These are phyloP conservation scores for Erannis defoliaria DNA, from an alignment of 2,888 invertebrate species.

Conservation along the genomic window DNA sequence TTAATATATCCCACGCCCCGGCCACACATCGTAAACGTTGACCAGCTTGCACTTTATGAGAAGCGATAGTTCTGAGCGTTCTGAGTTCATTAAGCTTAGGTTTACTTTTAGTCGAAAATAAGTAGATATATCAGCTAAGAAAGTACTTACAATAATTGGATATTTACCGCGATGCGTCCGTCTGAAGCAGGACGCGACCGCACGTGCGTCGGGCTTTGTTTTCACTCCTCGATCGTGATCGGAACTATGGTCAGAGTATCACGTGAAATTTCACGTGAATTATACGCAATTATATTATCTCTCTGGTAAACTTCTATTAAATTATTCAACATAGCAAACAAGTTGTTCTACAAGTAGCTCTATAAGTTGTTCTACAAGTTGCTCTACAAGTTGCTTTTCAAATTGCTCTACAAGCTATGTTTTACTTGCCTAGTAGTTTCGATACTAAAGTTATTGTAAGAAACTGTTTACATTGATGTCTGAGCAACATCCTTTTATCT, in stretches of 20 bases:
- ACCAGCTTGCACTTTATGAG: slow-evolving; percentile 17
- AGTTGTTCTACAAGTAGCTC: neutral
- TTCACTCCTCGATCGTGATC: too few species aligned
- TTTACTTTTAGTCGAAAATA: neutral
- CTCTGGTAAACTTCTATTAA: neutral
- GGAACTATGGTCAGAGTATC: too few species aligned
- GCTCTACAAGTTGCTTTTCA: neutral
- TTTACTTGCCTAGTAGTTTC: neutral
- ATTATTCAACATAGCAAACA: neutral
- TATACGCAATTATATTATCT: too few species aligned
- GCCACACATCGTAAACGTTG: slow-evolving; percentile 20
- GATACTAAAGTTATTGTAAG: neutral
- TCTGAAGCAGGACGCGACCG: too few species aligned
- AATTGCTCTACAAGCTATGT: neutral
- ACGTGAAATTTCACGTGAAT: too few species aligned
- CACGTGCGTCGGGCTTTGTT: too few species aligned
- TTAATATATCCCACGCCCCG: neutral
- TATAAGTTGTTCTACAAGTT: too few species aligned
- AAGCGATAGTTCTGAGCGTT: slow-evolving; percentile 8
- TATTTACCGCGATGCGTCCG: too few species aligned
- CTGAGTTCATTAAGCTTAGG: slow-evolving; percentile 6
- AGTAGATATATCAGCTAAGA: neutral
- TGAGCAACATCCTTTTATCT: neutral
- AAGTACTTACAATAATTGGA: neutral
- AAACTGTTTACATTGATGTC: neutral